Evolutionary conservation across 1,140 invertebrate species (phyloP).

Genomic region (Lordiphosa stackelbergi): DNA sequence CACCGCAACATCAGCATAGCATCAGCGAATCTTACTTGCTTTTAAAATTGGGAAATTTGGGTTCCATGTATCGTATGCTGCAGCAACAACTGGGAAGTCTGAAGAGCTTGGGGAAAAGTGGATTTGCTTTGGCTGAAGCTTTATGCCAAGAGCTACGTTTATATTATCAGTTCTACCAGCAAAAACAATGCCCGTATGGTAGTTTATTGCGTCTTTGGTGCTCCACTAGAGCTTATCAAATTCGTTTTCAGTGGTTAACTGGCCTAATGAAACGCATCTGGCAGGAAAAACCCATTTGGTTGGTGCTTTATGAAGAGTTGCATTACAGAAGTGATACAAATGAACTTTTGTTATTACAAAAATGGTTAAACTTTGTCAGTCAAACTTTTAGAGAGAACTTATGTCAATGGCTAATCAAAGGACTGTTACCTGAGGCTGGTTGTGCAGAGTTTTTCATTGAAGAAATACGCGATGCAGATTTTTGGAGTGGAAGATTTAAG

Average conservation of each 20-base stretch:
- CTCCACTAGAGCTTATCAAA: background rate
- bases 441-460: constrained; percentile 23
- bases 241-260: constrained; percentile 25
- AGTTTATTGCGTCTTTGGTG: constrained; percentile 16
- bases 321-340: background rate
- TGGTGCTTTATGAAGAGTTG: constrained; percentile 20
- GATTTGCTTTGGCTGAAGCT: background rate
- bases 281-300: background rate
- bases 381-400: constrained; percentile 12
- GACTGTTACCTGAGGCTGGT: background rate
- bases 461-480: background rate
- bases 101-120: constrained; percentile 8
- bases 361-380: constrained; percentile 22
- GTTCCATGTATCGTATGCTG: constrained; percentile 25
- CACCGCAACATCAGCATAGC: constrained; percentile 36
- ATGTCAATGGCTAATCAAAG: constrained; percentile 22
- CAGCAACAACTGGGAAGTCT: constrained; percentile 7
- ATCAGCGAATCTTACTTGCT: constrained; percentile 45
- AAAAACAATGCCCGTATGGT: background rate
- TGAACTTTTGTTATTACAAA: constrained; percentile 16
- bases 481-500: constrained; percentile 28
- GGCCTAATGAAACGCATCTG: constrained; percentile 6
- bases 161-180: constrained; percentile 16
- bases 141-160: constrained; percentile 11
- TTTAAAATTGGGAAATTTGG: constrained; percentile 30